Percentiles rank a stretch among this genome's conserved stretches.
Conservation (phyloP, 2,113 vertebrate genomes). For the Prinia subflava region DNA sequence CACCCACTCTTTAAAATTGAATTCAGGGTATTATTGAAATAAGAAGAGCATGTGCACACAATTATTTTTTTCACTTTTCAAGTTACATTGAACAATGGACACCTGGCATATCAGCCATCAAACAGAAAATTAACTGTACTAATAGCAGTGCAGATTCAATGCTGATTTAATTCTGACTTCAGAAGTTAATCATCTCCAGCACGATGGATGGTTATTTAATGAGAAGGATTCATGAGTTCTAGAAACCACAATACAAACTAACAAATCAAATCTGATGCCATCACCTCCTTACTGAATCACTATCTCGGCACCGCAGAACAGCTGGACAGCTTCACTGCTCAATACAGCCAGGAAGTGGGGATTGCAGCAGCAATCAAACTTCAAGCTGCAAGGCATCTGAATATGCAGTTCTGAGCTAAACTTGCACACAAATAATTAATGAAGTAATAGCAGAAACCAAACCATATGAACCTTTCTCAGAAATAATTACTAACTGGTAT, state of each 20-base stretch:
- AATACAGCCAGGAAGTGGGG: background rate
- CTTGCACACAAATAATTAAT: background rate
- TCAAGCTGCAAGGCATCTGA: background rate
- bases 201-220: constrained; percentile 58
- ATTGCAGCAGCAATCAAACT: background rate
- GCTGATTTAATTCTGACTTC: constrained; percentile 55
- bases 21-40: constrained; percentile 2
- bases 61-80: constrained; percentile 24
- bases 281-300: constrained; percentile 17
- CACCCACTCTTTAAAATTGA: constrained; percentile 45
- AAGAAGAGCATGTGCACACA: background rate
- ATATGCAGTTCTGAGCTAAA: background rate
- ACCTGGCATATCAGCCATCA: constrained; percentile 35
- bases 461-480: background rate
- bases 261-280: constrained; percentile 25
- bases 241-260: constrained; percentile 46
- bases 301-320: background rate
- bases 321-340: background rate
- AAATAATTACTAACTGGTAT: background rate
- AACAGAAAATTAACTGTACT: constrained; percentile 29
- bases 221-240: constrained; percentile 47
- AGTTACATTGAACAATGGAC: constrained; percentile 17
- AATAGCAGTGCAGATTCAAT: constrained; percentile 1
- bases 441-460: background rate
- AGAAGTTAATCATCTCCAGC: constrained; percentile 55